Percentiles rank a stretch among this genome's conserved stretches.
phyloP scores from a whole-genome alignment of 53 echinoderm and acorn worm species.

The Echinarachnius parma region DNA sequence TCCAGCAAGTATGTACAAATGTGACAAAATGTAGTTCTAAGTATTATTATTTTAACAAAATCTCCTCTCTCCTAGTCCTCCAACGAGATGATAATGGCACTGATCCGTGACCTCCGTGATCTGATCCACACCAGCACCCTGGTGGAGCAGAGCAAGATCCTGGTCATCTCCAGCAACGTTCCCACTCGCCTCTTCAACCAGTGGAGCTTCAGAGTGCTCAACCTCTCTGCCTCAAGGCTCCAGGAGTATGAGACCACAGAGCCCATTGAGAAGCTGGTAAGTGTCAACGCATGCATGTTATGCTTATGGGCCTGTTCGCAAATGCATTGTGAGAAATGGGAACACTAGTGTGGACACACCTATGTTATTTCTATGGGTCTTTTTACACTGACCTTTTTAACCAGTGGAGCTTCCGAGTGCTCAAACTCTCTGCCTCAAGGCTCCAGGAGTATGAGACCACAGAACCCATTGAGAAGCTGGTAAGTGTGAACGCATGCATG shows the following conservation, averaged over 20 bases:
- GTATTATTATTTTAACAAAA: no score
- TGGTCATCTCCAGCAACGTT: slow-evolving; percentile 92
- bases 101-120: slow-evolving; percentile 75
- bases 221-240: slow-evolving; percentile 82
- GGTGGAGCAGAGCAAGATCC: slow-evolving; percentile 76
- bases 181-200: slow-evolving; percentile 89
- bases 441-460: slow-evolving; percentile 88
- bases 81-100: slow-evolving; percentile 82
- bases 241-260: slow-evolving; percentile 93
- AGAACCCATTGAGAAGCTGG: slow-evolving; percentile 92
- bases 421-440: slow-evolving; percentile 88
- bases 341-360: no score
- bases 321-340: no score
- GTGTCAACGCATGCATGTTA: no score
- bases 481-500: slow-evolving; percentile 37
- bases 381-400: no score
- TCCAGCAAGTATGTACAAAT: no score
- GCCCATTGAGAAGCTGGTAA: slow-evolving; percentile 92
- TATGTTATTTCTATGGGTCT: no score
- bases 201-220: slow-evolving; percentile 93
- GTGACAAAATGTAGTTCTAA: no score
- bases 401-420: slow-evolving; percentile 95
- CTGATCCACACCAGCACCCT: slow-evolving; percentile 41
- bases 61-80: slow-evolving; percentile 58
- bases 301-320: no score